Evolutionary conservation across 2,888 invertebrate species (phyloP), one percentile per base, ranked within the genome.

Genomic region (Andrena bucephala): DNA sequence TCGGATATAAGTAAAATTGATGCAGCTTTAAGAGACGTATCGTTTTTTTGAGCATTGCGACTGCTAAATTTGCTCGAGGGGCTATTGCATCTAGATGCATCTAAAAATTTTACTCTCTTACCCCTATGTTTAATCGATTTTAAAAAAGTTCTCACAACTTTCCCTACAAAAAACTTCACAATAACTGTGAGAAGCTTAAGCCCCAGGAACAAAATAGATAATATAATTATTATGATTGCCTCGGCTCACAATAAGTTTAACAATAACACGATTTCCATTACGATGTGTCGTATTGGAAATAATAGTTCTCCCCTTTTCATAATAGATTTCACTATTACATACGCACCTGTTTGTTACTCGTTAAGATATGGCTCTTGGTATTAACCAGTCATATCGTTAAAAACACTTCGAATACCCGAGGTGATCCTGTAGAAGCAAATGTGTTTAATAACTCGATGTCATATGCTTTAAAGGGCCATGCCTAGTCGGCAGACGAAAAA

Each of bases 141-240:
- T 76, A 81, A 31, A 76, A 76, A 71, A 42, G 31, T 29, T 13
- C 59, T 42, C 50, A 57, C 29, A 33, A 60, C 36, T 27, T 60
- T 59, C 29, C 33, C 57, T 67, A 82, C 57, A 8, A 42, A 57
- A 57, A 74, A 48, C 27, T 69, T 60, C 42, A 57, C 31, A 36
- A 27, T 52, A 31, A 36, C 36, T 52, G 36, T 52, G 24, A 73
- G 59, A 84, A 59, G 54, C 52, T 84, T 42, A 50, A 79, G 75
- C 78, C 79, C 80, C 79, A 80, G n/a, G 79, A 83, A 85, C 79
- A 80, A 83, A 73, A 74, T 66, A 27, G 57, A 66, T 85, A 71
- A 82, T 73, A 85, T 67, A 73, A 77, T 75, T 72, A 66, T 81
- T 74, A 83, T 85, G 85, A 85, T 85, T 85, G 85, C 85, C 83